These are phyloP conservation scores for Myioborus miniatus DNA, from an alignment of 2,797 vertebrate species.

Conservation along the genomic window DNA sequence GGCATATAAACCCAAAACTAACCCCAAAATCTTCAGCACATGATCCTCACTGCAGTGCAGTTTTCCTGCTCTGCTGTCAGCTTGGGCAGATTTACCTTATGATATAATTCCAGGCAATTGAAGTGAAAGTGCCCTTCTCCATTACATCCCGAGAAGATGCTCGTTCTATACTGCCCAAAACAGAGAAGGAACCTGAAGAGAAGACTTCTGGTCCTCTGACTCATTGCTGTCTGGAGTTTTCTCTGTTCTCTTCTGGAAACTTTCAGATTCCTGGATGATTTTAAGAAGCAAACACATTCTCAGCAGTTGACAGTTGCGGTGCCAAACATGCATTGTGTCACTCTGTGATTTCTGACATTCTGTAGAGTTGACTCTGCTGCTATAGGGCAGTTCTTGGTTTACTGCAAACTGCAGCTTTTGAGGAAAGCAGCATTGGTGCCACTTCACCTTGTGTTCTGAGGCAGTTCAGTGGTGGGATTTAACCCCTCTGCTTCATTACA, in stretches of 20 bases:
- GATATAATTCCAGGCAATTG: neutral
- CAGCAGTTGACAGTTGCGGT: neutral
- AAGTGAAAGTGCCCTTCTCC: neutral
- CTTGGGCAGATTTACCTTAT: neutral
- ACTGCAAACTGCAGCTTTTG: neutral
- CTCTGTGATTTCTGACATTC: neutral
- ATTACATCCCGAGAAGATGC: neutral
- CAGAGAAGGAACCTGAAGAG: neutral
- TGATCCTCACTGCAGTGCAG: neutral
- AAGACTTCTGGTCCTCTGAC: neutral
- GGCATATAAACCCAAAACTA: neutral
- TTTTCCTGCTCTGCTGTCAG: neutral
- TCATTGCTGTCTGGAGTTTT: neutral
- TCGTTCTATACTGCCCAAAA: neutral
- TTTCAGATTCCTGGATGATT: neutral
- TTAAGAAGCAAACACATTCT: neutral
- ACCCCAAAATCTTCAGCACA: neutral
- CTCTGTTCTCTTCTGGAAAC: neutral
- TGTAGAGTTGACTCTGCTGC: neutral
- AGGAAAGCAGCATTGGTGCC: neutral
- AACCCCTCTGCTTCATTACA: accelerated
- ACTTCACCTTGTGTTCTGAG: neutral
- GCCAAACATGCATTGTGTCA: neutral
- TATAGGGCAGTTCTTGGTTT: neutral
- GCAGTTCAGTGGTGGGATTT: neutral